A percentile compares a stretch with the other conserved stretches of the same genome.
Conservation (phyloP, 2,888 invertebrate genomes). For the Agonopterix alstromeriana region DNA sequence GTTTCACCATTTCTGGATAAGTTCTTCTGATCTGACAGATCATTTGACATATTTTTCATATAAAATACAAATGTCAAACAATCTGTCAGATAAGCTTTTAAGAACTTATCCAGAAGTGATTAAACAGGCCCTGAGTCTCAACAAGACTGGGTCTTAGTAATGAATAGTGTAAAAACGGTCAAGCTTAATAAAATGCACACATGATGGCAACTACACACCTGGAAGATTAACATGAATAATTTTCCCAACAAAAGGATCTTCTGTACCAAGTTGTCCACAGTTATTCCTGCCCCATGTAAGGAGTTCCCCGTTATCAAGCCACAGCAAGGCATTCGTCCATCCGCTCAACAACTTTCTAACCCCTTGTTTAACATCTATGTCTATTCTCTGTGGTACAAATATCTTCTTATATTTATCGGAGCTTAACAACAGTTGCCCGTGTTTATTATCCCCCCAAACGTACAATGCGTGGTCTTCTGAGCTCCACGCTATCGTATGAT, state of each 20-base stretch:
- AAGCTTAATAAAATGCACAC: too few species aligned
- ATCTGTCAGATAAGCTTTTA: too few species aligned
- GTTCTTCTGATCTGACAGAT: too few species aligned
- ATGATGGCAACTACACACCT: slow-evolving; percentile 32
- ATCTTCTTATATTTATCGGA: slow-evolving; percentile 66
- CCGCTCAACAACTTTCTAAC: slow-evolving; percentile 80
- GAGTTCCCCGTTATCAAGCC: slow-evolving; percentile 79
- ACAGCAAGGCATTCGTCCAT: slow-evolving; percentile 86
- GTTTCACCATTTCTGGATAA: too few species aligned
- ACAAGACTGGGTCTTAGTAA: too few species aligned
- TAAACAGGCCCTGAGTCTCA: too few species aligned
- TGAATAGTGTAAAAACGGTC: too few species aligned
- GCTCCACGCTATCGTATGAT: slow-evolving; percentile 82
- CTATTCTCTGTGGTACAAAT: slow-evolving; percentile 72
- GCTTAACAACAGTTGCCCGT: slow-evolving; percentile 84
- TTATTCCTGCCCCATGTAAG: slow-evolving; percentile 88
- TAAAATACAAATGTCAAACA: too few species aligned
- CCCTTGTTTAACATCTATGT: slow-evolving; percentile 71
- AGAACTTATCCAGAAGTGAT: too few species aligned
- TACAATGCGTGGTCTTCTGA: slow-evolving; percentile 76
- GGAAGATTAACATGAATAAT: slow-evolving; percentile 45
- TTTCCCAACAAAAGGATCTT: slow-evolving; percentile 39
- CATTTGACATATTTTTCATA: too few species aligned
- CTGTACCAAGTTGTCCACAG: slow-evolving; percentile 85
- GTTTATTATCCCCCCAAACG: slow-evolving; percentile 90